Evolutionary conservation across 1,140 invertebrate species (phyloP), one percentile per base, ranked within the genome.

Genomic region (Diabrotica virgifera): DNA sequence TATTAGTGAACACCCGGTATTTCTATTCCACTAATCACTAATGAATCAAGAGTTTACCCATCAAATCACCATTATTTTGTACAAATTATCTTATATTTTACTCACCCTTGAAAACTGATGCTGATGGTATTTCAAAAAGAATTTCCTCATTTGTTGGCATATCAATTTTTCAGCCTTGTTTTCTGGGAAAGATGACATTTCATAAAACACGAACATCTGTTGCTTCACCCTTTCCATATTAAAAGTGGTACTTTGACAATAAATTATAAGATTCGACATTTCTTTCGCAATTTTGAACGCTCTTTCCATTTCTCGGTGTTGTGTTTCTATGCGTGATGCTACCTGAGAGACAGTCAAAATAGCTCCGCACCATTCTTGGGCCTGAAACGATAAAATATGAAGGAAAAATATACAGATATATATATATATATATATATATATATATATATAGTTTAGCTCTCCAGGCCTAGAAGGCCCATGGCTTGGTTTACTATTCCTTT

Each of bases 131-230:
- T 88, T 88, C 6, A 95, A 71, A 70, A 97, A 95, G 72, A 92
- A 91, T 57, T 85, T 83, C 65, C 84, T 89, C 74, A 94, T 90
- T 72, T 89, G 88, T 76, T 90, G 89, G 70, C 88, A 90, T 74
- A 96, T 91, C 36, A 92, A 83, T 75, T 95, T 94, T 74, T 97
- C 94, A 5, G 94, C 94, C 82, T 97, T 97, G 0, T 90, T 94
- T 82, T 98, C 96, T 0, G 95, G 91, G 75, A 98, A 97, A 5
- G 95, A 97, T 40, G 93, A 96, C 95, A 99, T 98, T 80, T 98
- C 95, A 74, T 89, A 87, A 78, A 89, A 94, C 12, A 92, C 83
- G 77, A 91, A 90, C 5, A 87, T 87, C 67, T 87, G 87, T 67
- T 87, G 88, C 55, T 82, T 82, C 11, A 90, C 77, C 70, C 84